Conservation (phyloP, 2,888 invertebrate species). For the Drosophila hamatofila region DNA sequence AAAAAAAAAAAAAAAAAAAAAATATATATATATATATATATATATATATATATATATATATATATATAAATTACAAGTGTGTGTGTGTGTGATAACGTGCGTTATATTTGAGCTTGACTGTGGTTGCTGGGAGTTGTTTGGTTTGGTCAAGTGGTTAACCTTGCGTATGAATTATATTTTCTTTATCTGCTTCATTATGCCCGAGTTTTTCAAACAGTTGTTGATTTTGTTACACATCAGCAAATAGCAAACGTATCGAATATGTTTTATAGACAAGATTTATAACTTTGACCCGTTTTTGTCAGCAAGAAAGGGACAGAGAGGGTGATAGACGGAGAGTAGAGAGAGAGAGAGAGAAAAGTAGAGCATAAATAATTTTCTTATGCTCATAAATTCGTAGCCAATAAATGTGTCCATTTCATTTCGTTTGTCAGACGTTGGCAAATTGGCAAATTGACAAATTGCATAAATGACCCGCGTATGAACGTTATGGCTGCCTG, state of each 20-base stretch:
- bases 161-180: conserved; percentile 74
- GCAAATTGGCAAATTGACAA: conserved; percentile 45
- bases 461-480: conserved; percentile 56
- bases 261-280: conserved; percentile 16
- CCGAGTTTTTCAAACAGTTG: conserved; percentile 34
- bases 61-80: no score
- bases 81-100: conserved; percentile 2
- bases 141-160: conserved; percentile 64
- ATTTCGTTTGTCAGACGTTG: conserved; percentile 33
- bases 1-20: no score
- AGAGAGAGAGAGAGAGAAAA: not conserved
- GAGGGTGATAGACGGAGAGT: not conserved
- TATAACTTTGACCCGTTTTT: conserved; percentile 36
- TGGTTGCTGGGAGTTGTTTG: not conserved
- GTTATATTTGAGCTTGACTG: conserved; percentile 13
- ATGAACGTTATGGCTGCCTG: conserved; percentile 21
- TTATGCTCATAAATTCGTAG: conserved; percentile 45
- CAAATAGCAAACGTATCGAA: conserved; percentile 3
- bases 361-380: conserved; percentile 28
- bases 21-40: no score
- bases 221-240: conserved; percentile 28
- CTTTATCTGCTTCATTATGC: conserved; percentile 8
- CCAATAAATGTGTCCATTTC: conserved; percentile 45
- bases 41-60: no score
- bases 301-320: not conserved